These are phyloP conservation scores for Todus mexicanus DNA, from an alignment of 2,797 vertebrate genomes.

Conservation along the genomic window DNA sequence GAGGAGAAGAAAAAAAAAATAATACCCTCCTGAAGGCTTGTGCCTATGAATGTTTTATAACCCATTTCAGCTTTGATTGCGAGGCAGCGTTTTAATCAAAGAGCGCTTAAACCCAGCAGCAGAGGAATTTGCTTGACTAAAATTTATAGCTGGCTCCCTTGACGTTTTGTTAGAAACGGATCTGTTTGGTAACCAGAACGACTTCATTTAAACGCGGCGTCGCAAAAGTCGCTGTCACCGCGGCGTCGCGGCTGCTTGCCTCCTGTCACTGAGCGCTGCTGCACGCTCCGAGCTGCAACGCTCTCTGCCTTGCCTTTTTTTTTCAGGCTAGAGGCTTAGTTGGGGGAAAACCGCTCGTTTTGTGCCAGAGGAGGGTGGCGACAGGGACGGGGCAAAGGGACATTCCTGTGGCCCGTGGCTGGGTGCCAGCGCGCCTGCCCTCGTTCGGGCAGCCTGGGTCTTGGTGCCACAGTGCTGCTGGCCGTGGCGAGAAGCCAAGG, in stretches of 20 bases:
- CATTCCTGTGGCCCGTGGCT: background rate
- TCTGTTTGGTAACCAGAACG: slow-evolving; percentile 38
- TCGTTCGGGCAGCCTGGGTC: background rate
- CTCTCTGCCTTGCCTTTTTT: background rate
- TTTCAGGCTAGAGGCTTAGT: background rate
- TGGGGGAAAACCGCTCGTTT: fast-evolving
- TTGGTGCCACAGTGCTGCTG: too few relatives aligned
- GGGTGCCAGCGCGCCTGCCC: fast-evolving
- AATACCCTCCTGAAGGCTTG: background rate
- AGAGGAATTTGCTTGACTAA: slow-evolving; percentile 50
- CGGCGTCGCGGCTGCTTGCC: background rate
- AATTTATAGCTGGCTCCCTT: slow-evolving; percentile 22
- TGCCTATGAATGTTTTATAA: slow-evolving; percentile 61
- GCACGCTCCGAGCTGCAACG: background rate
- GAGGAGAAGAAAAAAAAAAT: background rate
- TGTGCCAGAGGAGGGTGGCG: background rate
- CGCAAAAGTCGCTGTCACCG: background rate
- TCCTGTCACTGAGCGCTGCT: background rate
- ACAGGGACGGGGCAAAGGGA: background rate
- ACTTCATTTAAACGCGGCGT: background rate
- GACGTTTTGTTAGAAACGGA: background rate
- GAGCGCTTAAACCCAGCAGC: slow-evolving; percentile 37
- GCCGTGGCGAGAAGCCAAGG: fast-evolving
- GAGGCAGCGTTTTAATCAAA: slow-evolving; percentile 54
- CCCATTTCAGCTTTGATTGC: slow-evolving; percentile 41